Evolutionary conservation across 2,888 invertebrate species (phyloP), one percentile per base, ranked within the genome.

Genomic region (Trichogramma evanescens): DNA sequence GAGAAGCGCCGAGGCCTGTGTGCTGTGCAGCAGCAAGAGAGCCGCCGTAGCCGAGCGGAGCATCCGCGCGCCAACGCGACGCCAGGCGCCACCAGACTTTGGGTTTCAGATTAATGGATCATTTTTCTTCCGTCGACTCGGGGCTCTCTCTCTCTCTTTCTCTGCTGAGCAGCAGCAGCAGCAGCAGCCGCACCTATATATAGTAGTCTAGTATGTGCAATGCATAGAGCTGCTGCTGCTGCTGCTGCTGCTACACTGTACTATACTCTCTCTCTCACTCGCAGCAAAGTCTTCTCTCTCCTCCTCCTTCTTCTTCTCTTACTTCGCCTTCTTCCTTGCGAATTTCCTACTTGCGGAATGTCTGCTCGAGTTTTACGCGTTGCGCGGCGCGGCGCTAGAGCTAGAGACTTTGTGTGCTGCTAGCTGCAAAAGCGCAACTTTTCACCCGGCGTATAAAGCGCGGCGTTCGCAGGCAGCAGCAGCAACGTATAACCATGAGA

Each of bases 61-160:
- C 62, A 68, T 66, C 63, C 71, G 68, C 71, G 68, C 74, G 76
- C 73, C 76, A 72, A 72, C 73, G 71, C 73, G 77, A 75, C 76
- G 76, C 74, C 78, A 82, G 88, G 87, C 87, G 87, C 88, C 88
- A 84, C 83, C 86, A 86, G 87, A 86, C 87, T 87, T 86, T 85
- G 83, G 83, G 81, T 81, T 81, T 84, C 84, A 86, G 87, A 87
- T 88, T 88, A 88, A 88, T 88, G 88, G 88, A 87, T 87, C 86
- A 86, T 86, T 86, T 86, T 86, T 86, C 86, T 84, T 84, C 81
- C 81, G 79, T 74, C 75, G 76, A 75, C 72, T 71, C 67, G 67
- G 65, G 77, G 80, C 54, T 64, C 65, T 69, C 64, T 66, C 66
- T 60, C 69, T 66, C 68, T 69, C 67, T 64, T 69, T 66, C 67